phyloP scores from a whole-genome alignment of 2,797 vertebrate species.

The Etheostoma nigrum region DNA sequence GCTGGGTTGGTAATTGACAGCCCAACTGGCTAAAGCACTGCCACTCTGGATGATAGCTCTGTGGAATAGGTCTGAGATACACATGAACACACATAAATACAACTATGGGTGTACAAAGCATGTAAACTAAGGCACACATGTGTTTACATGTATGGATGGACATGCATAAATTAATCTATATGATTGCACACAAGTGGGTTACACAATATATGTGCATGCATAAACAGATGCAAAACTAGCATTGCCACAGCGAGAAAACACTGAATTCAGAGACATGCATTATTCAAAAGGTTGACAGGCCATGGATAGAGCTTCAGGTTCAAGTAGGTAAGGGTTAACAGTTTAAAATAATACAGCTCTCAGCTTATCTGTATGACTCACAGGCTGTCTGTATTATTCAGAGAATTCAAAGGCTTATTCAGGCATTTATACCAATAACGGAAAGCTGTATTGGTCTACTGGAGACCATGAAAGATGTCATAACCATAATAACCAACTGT shows the following conservation, averaged over 20 bases:
- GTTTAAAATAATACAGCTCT: slow-evolving; percentile 48
- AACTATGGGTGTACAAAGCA: slow-evolving; percentile 13
- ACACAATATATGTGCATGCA: slow-evolving; percentile 26
- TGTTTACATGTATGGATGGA: slow-evolving; percentile 28
- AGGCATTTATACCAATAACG: slow-evolving; percentile 42
- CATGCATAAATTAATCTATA: slow-evolving; percentile 25
- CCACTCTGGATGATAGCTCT: slow-evolving; percentile 99
- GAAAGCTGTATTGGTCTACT: slow-evolving; percentile 12
- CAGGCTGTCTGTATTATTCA: slow-evolving; percentile 33
- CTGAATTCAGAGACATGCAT: slow-evolving; percentile 25
- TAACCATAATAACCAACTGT: slow-evolving; percentile 15
- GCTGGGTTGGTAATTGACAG: slow-evolving; percentile 98
- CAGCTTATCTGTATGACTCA: slow-evolving; percentile 41
- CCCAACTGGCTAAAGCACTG: slow-evolving; percentile 97
- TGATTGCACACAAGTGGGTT: slow-evolving; percentile 12
- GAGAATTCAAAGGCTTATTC: slow-evolving; percentile 45
- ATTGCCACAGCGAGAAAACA: slow-evolving; percentile 26
- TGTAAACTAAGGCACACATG: slow-evolving; percentile 1
- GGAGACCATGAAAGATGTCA: slow-evolving; percentile 40
- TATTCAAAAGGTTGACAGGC: slow-evolving; percentile 49
- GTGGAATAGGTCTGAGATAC: slow-evolving; percentile 93
- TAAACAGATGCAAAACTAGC: slow-evolving; percentile 38
- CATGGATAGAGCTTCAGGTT: slow-evolving; percentile 24
- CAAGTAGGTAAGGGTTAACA: slow-evolving; percentile 39
- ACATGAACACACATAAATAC: slow-evolving; percentile 46